Base-by-base conservation (phyloP, 1,140 invertebrate species). In the Drosophila aff. region DNA sequence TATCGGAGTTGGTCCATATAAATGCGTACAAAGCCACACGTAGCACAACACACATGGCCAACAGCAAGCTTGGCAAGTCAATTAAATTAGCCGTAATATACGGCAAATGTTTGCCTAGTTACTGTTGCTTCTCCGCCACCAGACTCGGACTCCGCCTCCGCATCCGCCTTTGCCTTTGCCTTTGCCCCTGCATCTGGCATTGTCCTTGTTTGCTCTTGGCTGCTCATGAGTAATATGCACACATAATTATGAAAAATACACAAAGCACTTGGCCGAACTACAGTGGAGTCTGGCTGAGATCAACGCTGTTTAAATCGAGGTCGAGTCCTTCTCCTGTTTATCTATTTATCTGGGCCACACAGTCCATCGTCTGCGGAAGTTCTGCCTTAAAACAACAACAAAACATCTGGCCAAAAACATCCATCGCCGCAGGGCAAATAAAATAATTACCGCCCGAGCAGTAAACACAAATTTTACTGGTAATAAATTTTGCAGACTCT, bases 381-480 rank as follows among this genome's bases (percentile, higher is more conserved):
- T 50, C 36, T 49, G 46, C 26, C 76, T 66, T 53, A 33, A 69
- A 63, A 76, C 38, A 76, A 79, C 81, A 82, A 69, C 81, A 82
- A 64, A 58, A 76, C 52, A 81, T 72, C 65, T 65, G 64, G 58
- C 49, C 62, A 10, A 47, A 81, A 81, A 67, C 79, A 74, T 44
- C 62, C 66, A 33, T 47, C 60, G 31, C 61, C 76, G 50, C 61
- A 67, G 71, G 69, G 50, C 36, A 80, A 80, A 64, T 49, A 76
- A 84, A 80, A 80, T 84, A 84, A 83, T 84, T 83, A 83, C 79
- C 41, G 67, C 33, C 81, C 67, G 57, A 36, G 26, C 61, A 61
- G 58, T 84, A 80, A 80, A 76, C 81, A 82, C 81, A 84, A 66
- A 76, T 76, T 83, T 74, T 55, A 80, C 81, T 80, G 67, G 73